Conservation (phyloP, 2,888 invertebrate genomes). For the Rhaphigaster nebulosa region DNA sequence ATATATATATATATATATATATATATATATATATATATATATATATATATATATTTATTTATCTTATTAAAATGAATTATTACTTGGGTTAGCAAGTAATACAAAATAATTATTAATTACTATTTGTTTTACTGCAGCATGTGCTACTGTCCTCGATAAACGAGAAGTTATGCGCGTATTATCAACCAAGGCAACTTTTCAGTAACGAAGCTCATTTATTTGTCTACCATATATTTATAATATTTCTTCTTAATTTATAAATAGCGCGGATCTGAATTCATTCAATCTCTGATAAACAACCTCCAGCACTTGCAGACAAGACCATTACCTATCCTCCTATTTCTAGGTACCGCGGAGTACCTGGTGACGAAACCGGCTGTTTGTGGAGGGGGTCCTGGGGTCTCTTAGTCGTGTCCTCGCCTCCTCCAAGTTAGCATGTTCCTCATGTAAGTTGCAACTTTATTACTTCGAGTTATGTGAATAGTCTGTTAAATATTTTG, state of each 20-base stretch:
- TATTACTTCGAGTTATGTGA: background rate
- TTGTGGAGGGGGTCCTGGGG: background rate
- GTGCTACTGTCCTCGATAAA: no score
- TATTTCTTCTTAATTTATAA: background rate
- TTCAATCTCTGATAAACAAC: background rate
- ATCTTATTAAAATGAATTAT: no score
- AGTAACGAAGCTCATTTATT: background rate
- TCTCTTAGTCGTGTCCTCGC: background rate
- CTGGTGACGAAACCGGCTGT: background rate
- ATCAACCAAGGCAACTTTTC: background rate
- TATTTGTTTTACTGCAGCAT: no score
- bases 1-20: no score
- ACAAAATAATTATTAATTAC: no score
- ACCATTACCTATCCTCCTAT: background rate
- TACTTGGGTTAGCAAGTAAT: no score
- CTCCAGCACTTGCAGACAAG: background rate
- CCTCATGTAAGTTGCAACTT: constrained; percentile 2
- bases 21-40: no score
- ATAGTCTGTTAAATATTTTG: background rate
- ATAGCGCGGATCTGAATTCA: background rate
- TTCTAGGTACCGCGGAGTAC: background rate
- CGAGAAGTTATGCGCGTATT: background rate
- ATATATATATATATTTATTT: no score
- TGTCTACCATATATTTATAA: no score
- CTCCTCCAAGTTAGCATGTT: constrained; percentile 44